These are phyloP conservation scores for Fundulus diaphanus DNA, from an alignment of 2,797 vertebrate genomes.

Conservation along the genomic window DNA sequence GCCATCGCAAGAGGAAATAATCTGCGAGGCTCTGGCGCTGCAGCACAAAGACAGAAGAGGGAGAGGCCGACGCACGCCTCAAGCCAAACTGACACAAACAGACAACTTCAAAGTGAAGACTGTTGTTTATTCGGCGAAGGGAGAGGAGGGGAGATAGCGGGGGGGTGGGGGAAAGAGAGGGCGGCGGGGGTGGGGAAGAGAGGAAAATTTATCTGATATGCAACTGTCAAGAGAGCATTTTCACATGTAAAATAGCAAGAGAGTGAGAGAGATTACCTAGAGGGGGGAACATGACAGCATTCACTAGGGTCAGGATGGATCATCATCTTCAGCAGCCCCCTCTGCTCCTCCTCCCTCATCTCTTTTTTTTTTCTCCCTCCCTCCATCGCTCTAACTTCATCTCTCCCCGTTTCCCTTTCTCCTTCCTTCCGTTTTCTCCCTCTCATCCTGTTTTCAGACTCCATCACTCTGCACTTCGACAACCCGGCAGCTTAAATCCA, in stretches of 20 bases:
- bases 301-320: slow-evolving; percentile 81
- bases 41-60: slow-evolving; percentile 71
- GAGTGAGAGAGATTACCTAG: slow-evolving; percentile 82
- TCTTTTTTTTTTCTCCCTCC: slow-evolving; percentile 47
- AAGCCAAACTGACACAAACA: slow-evolving; percentile 83
- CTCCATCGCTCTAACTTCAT: slow-evolving; percentile 72
- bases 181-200: too few relatives aligned
- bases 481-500: slow-evolving; percentile 79
- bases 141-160: slow-evolving; percentile 31
- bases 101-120: slow-evolving; percentile 84
- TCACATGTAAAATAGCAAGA: slow-evolving; percentile 82
- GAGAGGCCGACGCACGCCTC: slow-evolving; percentile 77
- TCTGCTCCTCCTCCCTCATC: slow-evolving; percentile 14
- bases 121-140: slow-evolving; percentile 81
- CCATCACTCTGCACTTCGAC: slow-evolving; percentile 81
- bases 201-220: slow-evolving; percentile 78
- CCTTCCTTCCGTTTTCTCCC: slow-evolving; percentile 66
- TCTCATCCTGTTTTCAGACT: slow-evolving; percentile 80
- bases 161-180: slow-evolving; percentile 25
- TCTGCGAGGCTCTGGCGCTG: slow-evolving; percentile 57
- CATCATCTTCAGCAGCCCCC: slow-evolving; percentile 70
- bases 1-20: slow-evolving; percentile 63
- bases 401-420: slow-evolving; percentile 60
- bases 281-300: slow-evolving; percentile 81
- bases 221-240: slow-evolving; percentile 83